A percentile compares a stretch with the other conserved stretches of the same genome.
These are phyloP conservation scores for Colostygia pectinataria DNA, from an alignment of 2,888 invertebrate genomes.

Conservation along the genomic window DNA sequence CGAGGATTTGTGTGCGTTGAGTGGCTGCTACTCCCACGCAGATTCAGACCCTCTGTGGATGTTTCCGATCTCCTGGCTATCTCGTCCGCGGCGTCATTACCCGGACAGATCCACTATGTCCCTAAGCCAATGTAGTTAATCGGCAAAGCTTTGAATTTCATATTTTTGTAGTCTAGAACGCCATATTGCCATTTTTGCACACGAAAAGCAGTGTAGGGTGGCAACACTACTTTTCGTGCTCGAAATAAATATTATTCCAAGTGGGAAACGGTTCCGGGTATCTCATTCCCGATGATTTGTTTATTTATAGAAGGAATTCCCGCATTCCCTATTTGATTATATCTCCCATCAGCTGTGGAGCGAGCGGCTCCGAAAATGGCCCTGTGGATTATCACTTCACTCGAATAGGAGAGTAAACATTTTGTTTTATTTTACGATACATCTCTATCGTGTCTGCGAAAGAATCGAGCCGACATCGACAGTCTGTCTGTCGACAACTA, in stretches of 20 bases:
- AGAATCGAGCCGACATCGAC: too few relatives aligned
- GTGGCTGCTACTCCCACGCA: too few relatives aligned
- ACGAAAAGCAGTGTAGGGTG: too few relatives aligned
- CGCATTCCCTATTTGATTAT: conserved; percentile 29
- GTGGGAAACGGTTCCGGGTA: conserved; percentile 46
- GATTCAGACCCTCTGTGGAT: too few relatives aligned
- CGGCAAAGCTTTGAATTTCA: too few relatives aligned
- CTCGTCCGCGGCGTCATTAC: too few relatives aligned
- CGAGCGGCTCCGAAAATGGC: conserved; percentile 22
- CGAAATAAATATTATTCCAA: conserved; percentile 33
- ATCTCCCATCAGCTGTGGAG: conserved; percentile 29
- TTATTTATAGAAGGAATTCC: conserved; percentile 39
- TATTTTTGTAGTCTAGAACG: too few relatives aligned
- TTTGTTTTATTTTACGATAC: conserved; percentile 22
- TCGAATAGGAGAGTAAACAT: conserved; percentile 28
- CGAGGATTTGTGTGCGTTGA: too few relatives aligned
- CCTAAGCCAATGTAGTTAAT: too few relatives aligned
- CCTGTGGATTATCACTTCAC: conserved; percentile 29
- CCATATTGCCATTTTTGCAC: too few relatives aligned
- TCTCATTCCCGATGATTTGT: conserved; percentile 42
- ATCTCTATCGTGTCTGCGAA: background rate
- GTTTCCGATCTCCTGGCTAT: too few relatives aligned
- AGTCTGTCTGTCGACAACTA: background rate
- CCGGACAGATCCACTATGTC: too few relatives aligned
- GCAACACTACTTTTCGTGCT: conserved; percentile 22